Conservation (phyloP, 2,888 invertebrate genomes). For the Corythucha ciliata region DNA sequence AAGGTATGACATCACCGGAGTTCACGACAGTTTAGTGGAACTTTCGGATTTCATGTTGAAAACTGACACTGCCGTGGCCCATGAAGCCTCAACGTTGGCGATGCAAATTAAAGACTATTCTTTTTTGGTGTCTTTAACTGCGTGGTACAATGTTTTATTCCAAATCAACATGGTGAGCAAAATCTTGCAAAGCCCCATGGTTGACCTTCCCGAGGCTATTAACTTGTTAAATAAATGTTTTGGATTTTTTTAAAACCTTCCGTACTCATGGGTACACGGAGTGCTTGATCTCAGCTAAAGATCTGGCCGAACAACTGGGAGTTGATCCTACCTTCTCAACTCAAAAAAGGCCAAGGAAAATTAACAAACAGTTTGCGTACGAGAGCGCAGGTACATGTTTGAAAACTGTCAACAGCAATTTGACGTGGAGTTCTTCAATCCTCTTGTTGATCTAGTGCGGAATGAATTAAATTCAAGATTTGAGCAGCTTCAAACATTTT, state of each 20-base stretch:
- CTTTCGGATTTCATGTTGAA: no score
- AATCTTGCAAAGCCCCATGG: not conserved
- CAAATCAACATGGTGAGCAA: conserved; percentile 9
- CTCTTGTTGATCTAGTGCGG: conserved; percentile 2
- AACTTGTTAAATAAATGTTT: no score
- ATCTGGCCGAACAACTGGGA: conserved; percentile 15
- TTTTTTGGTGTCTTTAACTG: conserved; percentile 4
- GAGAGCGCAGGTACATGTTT: not conserved
- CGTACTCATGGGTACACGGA: not conserved
- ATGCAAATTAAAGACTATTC: conserved; percentile 19
- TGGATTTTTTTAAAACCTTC: no score
- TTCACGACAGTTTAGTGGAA: no score
- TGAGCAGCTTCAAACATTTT: conserved; percentile 7
- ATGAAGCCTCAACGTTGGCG: no score
- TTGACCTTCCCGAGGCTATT: no score
- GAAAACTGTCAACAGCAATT: not conserved
- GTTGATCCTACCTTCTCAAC: conserved; percentile 1
- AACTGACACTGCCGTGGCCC: no score
- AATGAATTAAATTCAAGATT: conserved; percentile 2
- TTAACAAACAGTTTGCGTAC: conserved; percentile 1
- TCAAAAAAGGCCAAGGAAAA: conserved; percentile 4
- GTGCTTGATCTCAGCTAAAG: not conserved
- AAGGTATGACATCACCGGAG: no score
- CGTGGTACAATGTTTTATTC: not conserved
- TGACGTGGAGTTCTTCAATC: conserved; percentile 9